Percentiles rank a stretch among this genome's conserved stretches.
These are phyloP conservation scores for Sebastes trivittatus DNA, from an alignment of 2,797 vertebrate genomes.

Conservation along the genomic window DNA sequence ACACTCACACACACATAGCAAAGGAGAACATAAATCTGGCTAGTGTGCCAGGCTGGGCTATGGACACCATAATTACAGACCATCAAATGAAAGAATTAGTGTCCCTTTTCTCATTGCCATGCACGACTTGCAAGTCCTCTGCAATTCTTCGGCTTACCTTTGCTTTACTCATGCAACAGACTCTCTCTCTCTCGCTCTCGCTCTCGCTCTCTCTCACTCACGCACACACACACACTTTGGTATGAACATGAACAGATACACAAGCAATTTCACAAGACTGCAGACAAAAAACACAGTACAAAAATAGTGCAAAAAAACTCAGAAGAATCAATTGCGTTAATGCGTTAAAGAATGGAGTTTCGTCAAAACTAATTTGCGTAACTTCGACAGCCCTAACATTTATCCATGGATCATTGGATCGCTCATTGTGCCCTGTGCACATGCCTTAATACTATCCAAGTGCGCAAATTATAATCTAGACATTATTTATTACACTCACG, in stretches of 20 bases:
- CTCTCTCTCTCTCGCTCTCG: not conserved
- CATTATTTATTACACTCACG: too few relatives aligned
- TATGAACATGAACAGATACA: not conserved
- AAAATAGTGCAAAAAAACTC: not conserved
- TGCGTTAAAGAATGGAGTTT: too few relatives aligned
- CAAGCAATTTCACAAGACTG: not conserved
- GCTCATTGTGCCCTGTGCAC: too few relatives aligned
- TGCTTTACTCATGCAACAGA: conserved; percentile 37
- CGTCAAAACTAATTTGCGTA: too few relatives aligned
- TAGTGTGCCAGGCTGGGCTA: conserved; percentile 57
- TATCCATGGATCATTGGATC: too few relatives aligned
- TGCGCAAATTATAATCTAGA: too few relatives aligned
- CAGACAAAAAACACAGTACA: not conserved
- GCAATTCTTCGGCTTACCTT: conserved; percentile 60
- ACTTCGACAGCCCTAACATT: too few relatives aligned
- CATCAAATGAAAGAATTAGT: conserved; percentile 83
- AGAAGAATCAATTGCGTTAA: too few relatives aligned
- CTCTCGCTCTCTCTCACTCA: not conserved
- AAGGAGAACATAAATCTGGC: conserved; percentile 75
- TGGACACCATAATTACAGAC: conserved; percentile 80
- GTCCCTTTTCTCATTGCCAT: conserved; percentile 74
- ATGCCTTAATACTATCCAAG: too few relatives aligned
- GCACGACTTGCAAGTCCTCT: conserved; percentile 66
- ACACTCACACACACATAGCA: conserved; percentile 8
- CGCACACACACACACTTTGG: not conserved